Evolutionary conservation across 2,888 invertebrate genomes (phyloP), one percentile per base, ranked within the genome.

Genomic region (Neuroscelio doddi): DNA sequence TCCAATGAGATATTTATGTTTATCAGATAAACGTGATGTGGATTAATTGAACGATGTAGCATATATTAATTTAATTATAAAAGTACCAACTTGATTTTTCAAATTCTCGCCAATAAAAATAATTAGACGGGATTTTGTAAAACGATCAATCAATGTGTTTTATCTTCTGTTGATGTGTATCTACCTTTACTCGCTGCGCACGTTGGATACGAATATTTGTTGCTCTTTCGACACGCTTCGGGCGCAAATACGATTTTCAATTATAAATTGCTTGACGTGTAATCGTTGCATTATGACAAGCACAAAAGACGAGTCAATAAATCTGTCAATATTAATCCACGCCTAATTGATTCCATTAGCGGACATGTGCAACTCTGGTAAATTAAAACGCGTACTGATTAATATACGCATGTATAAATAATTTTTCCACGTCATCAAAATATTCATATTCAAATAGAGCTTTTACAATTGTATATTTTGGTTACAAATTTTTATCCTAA

Each of bases 281-380:
- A 70, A 71, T 70, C 51, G 67, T 58, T 59, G 68, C 70, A 56
- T 62, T 64, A 65, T 57, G 68, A 64, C 64, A 61, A 46, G 65
- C 63, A 73, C 71, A 75, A 73, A 75, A 73, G 73, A 67, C 68
- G 56, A 72, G 70, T 74, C 75, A 72, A 79, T 79, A 76, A 76
- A 78, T 76, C 77, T 74, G 74, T 74, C 77, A 74, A 77, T 78
- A 78, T 76, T 75, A 74, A 75, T 75, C 66, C 72, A 68, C 69
- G 69, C 69, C 72, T 75, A 77, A 79, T 79, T 77, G 76, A 73
- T 76, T 73, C 72, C 75, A 75, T 76, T 77, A 75, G 73, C 69
- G 70, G 56, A 47, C 29, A 21, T 21, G 14, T 24, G 39, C 50
- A 41, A 51, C 36, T 15, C 46, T 16, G 7, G 27, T 39, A 14